phyloP scores from a whole-genome alignment of 2,113 vertebrate genomes.

The Aix galericulata region DNA sequence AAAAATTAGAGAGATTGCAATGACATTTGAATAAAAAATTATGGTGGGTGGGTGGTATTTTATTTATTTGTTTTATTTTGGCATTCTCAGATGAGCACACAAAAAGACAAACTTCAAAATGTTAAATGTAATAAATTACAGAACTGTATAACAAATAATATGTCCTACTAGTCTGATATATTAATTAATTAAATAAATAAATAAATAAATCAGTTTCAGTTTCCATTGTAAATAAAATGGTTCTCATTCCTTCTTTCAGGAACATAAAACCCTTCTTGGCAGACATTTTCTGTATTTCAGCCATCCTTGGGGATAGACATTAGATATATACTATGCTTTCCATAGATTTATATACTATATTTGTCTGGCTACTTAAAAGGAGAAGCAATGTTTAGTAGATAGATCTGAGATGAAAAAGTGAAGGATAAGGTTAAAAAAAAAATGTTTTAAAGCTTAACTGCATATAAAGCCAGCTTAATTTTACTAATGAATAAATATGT shows the following conservation, averaged over 20 bases:
- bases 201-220: neutral
- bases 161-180: neutral
- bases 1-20: neutral
- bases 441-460: neutral
- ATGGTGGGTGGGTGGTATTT: accelerated
- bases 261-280: neutral
- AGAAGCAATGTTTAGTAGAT: neutral
- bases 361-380: neutral
- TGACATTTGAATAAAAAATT: neutral
- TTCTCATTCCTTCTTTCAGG: neutral
- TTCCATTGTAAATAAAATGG: neutral
- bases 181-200: neutral
- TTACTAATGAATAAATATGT: neutral
- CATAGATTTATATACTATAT: neutral
- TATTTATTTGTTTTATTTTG: neutral
- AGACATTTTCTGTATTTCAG: neutral
- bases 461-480: neutral
- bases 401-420: neutral
- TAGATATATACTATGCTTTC: neutral
- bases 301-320: neutral
- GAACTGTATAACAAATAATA: neutral
- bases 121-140: neutral
- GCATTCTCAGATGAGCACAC: neutral
- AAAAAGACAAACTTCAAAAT: neutral
- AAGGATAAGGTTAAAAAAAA: neutral